These are phyloP conservation scores for Leptogaster cylindrica DNA, from an alignment of 2,888 invertebrate genomes.

Conservation along the genomic window DNA sequence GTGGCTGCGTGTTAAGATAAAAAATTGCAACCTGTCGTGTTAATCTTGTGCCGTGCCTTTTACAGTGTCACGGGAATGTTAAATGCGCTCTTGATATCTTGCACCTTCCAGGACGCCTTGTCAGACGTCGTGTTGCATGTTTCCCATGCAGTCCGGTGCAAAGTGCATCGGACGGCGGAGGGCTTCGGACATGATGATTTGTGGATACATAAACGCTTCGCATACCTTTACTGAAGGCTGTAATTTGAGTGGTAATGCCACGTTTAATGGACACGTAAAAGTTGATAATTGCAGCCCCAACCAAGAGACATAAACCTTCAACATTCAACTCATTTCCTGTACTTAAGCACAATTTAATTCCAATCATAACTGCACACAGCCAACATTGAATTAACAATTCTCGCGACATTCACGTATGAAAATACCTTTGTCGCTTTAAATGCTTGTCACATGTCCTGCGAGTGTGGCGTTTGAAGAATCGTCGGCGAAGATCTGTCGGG, in stretches of 20 bases:
- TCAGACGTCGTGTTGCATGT: slow-evolving; percentile 12
- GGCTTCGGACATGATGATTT: neutral
- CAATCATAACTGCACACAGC: slow-evolving; percentile 6
- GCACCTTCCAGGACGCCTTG: slow-evolving; percentile 24
- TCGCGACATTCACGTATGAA: slow-evolving; percentile 22
- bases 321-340: slow-evolving; percentile 34
- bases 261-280: slow-evolving; percentile 28
- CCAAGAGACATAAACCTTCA: slow-evolving; percentile 29
- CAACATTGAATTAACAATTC: slow-evolving; percentile 27
- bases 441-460: slow-evolving; percentile 10
- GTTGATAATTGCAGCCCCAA: slow-evolving; percentile 31
- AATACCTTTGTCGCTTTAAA: slow-evolving; percentile 16
- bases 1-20: slow-evolving; percentile 40
- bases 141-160: neutral
- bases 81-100: slow-evolving; percentile 35
- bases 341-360: slow-evolving; percentile 37
- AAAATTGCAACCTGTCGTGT: slow-evolving; percentile 40
- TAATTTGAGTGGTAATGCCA: slow-evolving; percentile 6
- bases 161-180: neutral
- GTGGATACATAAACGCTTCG: slow-evolving; percentile 4
- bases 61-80: slow-evolving; percentile 31
- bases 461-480: slow-evolving; percentile 27
- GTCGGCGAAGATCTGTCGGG: slow-evolving; percentile 32
- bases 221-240: neutral
- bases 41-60: slow-evolving; percentile 27